Base-by-base conservation (phyloP, 2,113 vertebrate species). In the Paradoxurus hermaphroditus region DNA sequence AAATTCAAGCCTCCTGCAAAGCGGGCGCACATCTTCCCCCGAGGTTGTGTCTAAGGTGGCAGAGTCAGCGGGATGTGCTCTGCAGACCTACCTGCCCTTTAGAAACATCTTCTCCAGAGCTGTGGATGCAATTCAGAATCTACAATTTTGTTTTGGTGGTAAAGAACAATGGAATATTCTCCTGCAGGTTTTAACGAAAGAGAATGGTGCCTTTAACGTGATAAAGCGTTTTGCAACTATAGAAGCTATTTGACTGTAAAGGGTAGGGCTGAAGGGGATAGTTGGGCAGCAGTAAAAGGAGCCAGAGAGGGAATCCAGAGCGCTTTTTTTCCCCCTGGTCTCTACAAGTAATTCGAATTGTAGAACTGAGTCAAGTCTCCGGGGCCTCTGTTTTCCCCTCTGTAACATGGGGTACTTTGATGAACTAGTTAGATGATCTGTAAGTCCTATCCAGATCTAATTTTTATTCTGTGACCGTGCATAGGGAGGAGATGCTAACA, bases 1-100 rank as follows among this genome's bases (percentile, higher is more conserved):
- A 98, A 96, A 95, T 70, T 73, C 51, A 90, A 84, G 13, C 36
- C n/a, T 94, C 51, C 36, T 92, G 79, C 63, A 83, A 95, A 89
- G 63, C 1, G 0, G 44, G 36, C n/a, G 39, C 62, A 44, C 49
- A 34, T 44, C 49, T 70, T 12, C 29, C 19, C 14, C 7, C 5
- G 29, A 15, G 73, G 73, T 59, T 36, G 46, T 83, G 88, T 79
- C 91, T 97, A 84, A 95, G 29, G 81, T 3, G 59, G 41, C 79
- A 97, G 73, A 91, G 73, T 72, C 72, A 31, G 59, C 34, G 21
- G 16, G 62, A 70, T 65, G n/a, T 78, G 34, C n/a, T 63, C 62
- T 65, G 79, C 41, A 86, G 59, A 46, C 82, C 62, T 89, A 46
- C 82, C 62, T 89, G 39, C 15, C 73, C 65, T 94, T 96, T 44